Evolutionary conservation across 2,113 vertebrate genomes (phyloP), one percentile per base, ranked within the genome.

Genomic region (Bambusicola thoracicus): DNA sequence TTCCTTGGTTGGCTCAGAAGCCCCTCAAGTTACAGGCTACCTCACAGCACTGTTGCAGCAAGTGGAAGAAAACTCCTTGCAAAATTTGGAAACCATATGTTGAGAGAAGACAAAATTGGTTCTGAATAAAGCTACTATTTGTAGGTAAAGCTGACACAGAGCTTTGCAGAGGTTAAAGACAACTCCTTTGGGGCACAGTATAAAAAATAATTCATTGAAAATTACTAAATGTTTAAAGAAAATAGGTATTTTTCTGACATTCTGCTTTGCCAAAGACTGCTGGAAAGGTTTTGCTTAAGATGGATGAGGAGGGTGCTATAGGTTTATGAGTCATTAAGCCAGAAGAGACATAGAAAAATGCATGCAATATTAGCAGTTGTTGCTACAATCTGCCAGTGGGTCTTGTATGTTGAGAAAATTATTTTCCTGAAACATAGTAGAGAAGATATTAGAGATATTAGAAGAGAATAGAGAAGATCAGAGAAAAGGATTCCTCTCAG

Each of bases 251-350:
- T 53, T 58, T 83, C n/a, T 70, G 58, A 38, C 4, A 3, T 69
- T 79, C 48, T 86, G 30, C 58, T 89, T 81, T 72, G 20, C 61
- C 32, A 89, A 36, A 84, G 51, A 70, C 41, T 49, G 34, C 78
- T 59, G 38, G 38, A 85, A 38, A 55, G 14, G 19, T 55, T 91
- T 91, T 87, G 15, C 21, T 89, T 87, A 70, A 89, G 78, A 87
- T 40, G 74, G 61, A 74, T 44, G 7, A 89, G 70, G 51, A 22
- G 70, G 36, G 41, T 91, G 16, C n/a, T 75, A 72, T 15, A 70
- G 25, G 61, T 84, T 95, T 75, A 70, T 53, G 78, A 94, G 70
- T 74, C 87, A 81, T 87, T 89, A 89, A 91, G 51, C 44, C 56
- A 67, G 41, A 92, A 67, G 11, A 72, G 58, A 19, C 62, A 75